Evolutionary conservation across 2,888 invertebrate genomes (phyloP).

Genomic region (Leuctra nigra): DNA sequence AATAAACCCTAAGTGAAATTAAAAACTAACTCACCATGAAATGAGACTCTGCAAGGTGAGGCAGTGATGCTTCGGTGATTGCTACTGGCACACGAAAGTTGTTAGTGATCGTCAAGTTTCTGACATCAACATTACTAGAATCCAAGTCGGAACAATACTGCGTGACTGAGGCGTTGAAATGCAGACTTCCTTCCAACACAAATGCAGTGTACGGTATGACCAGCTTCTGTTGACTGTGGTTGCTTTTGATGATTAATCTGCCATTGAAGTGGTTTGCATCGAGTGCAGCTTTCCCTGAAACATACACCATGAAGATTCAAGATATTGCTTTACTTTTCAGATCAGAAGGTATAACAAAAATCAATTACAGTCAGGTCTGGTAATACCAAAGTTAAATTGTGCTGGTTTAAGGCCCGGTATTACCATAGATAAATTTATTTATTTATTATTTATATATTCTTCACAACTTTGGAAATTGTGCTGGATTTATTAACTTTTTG

Average conservation of each 20-base stretch:
- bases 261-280: slow-evolving; percentile 50
- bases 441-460: no score
- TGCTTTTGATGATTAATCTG: slow-evolving; percentile 48
- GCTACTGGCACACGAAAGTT: slow-evolving; percentile 65
- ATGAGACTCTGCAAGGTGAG: slow-evolving; percentile 50
- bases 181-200: slow-evolving; percentile 51
- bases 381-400: no score
- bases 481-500: no score
- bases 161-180: slow-evolving; percentile 48
- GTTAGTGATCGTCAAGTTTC: slow-evolving; percentile 60
- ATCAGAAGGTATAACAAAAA: not conserved
- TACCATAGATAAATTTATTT: no score
- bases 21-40: slow-evolving; percentile 58
- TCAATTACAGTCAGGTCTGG: no score
- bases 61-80: slow-evolving; percentile 62
- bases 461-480: no score
- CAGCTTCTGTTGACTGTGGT: slow-evolving; percentile 42
- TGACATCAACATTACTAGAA: slow-evolving; percentile 35
- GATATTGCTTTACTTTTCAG: no score
- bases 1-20: no score
- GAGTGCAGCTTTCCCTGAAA: slow-evolving; percentile 49
- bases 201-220: slow-evolving; percentile 60
- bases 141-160: slow-evolving; percentile 41
- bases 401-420: no score
- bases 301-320: slow-evolving; percentile 1